Percentiles rank a stretch among this genome's conserved stretches.
Evolutionary conservation across 2,797 vertebrate species (phyloP).

Genomic region (Myioborus miniatus): DNA sequence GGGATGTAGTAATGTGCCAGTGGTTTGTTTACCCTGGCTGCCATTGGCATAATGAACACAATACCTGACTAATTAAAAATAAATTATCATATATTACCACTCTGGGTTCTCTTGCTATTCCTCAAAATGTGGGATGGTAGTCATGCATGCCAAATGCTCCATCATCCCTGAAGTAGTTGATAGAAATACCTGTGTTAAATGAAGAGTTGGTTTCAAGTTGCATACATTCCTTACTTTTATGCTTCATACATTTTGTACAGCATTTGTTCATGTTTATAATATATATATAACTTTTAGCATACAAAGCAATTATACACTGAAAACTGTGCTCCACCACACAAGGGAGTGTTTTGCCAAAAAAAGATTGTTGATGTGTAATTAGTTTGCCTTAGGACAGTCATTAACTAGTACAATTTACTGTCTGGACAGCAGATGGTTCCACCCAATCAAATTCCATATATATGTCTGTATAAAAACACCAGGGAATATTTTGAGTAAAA

Average conservation of each 20-base stretch:
- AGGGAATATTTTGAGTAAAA: background rate
- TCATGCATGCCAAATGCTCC: background rate
- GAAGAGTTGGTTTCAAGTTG: background rate
- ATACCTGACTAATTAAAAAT: background rate
- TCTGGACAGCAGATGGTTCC: background rate
- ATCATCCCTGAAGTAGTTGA: background rate
- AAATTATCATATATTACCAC: background rate
- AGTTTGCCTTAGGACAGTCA: background rate
- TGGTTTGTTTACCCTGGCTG: background rate
- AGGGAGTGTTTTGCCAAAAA: background rate
- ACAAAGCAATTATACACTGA: background rate
- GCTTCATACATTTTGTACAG: background rate
- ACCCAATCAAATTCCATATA: background rate
- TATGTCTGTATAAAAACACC: background rate
- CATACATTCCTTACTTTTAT: background rate
- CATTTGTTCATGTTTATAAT: background rate
- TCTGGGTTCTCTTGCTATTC: background rate
- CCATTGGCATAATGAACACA: background rate
- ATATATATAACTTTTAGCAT: background rate
- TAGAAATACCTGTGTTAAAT: background rate
- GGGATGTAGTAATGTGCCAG: background rate
- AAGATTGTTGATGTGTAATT: background rate
- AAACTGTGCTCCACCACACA: background rate
- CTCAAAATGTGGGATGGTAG: background rate
- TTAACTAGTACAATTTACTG: background rate